Evolutionary conservation across 1,140 invertebrate genomes (phyloP), one percentile per base, ranked within the genome.

Genomic region (Phortica variegata): DNA sequence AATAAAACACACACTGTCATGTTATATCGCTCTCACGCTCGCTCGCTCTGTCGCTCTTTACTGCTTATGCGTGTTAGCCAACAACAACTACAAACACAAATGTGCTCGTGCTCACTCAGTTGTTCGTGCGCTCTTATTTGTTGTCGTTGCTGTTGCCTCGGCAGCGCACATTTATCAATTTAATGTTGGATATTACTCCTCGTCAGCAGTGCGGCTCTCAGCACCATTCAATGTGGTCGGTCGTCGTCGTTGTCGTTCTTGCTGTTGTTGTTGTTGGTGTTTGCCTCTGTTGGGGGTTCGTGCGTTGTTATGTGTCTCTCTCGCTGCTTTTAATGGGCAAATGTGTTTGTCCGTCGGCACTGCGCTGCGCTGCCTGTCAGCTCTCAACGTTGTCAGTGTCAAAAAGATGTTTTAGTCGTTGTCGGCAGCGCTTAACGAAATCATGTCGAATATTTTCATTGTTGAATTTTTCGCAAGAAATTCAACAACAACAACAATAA

Each of bases 361-460:
- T 47, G 44, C 45, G 51, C 37, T 41, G 54, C 44, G 29, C 29
- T 47, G 49, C 46, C 61, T 65, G 65, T 60, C 60, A 61, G 62
- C 65, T 72, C 59, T 59, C 57, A 55, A 60, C 60, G 59, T 58
- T 72, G 62, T 73, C 68, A 74, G 69, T 72, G 68, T 74, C 72
- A 72, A 73, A 74, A 73, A 69, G 65, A 74, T 74, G 65, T 70
- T 72, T 73, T 71, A 66, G 70, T 72, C 66, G 65, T 60, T 58
- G 56, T 61, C 63, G 61, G 58, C 51, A 65, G 51, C 52, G 51
- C 58, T 59, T 51, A 61, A 66, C 61, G 70, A 50, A 60, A 73
- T 69, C 70, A 74, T 74, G 72, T 74, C 61, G 66, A 58, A 65
- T 46, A 56, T 55, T 52, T 51, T 54, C 26, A 53, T 63, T 57